Evolutionary conservation across 2,797 vertebrate species (phyloP), one percentile per base, ranked within the genome.

Genomic region (Selene dorsalis): DNA sequence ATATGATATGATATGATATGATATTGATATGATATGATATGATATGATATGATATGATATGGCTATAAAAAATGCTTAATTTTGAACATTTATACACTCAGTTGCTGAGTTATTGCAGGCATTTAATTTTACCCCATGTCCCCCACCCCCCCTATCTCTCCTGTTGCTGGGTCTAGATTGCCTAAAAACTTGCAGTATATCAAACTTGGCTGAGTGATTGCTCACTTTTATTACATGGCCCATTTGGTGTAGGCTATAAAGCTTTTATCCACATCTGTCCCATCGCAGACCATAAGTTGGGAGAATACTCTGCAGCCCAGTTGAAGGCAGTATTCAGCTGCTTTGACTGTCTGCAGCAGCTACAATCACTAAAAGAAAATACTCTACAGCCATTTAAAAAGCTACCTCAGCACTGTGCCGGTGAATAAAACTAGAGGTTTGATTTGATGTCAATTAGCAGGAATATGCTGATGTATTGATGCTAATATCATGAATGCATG

Each of bases 201-300:
- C 83, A 84, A 82, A 87, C 70, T 68, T 73, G 71, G 85, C 77
- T 83, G 79, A 86, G 72, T 76, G 81, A 87, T 87, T 71, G 76
- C 77, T 89, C 66, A 32, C 52, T 85, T 92, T 86, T 88, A 89
- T 87, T 78, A 77, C 87, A 84, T 71, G 74, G 73, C 62, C 82
- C 79, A 86, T 91, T 87, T 88, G 82, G 58, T 90, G 73, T 58
- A 56, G 74, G 87, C 82, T 41, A 84, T 85, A 87, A 92, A 89
- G 80, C 76, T 79, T 84, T 88, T 84, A 86, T 84, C 83, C 85
- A 85, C 87, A 82, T 90, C 84, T 89, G 86, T 87, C 83, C 84
- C 73, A 77, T 77, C 55, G 12, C 75, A 76, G 67, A 80, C 28
- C 61, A 64, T 52, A 84, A 80, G 83, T 76, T 86, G 74, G 65